These are phyloP conservation scores for Petrophora chlorosata DNA, from an alignment of 2,888 invertebrate species.

Conservation along the genomic window DNA sequence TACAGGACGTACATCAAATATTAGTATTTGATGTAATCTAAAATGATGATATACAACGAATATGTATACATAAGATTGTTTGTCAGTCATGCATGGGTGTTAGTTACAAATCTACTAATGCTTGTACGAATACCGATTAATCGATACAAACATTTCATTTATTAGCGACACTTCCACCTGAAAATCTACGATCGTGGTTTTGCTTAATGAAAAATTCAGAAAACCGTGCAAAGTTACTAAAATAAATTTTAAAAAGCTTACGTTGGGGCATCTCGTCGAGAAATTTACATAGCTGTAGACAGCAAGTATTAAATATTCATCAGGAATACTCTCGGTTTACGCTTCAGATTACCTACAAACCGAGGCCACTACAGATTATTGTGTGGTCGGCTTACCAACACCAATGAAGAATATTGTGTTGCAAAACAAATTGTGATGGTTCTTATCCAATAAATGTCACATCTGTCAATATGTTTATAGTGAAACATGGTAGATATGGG, in stretches of 20 bases:
- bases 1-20: slow-evolving; percentile 4
- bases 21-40: slow-evolving; percentile 2
- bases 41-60: slow-evolving; percentile 1
- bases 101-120: slow-evolving; percentile 43
- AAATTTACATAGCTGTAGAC: slow-evolving; percentile 33
- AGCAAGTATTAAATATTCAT: slow-evolving; percentile 50
- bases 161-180: slow-evolving; percentile 1
- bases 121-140: slow-evolving; percentile 13
- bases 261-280: slow-evolving; percentile 26
- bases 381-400: slow-evolving; percentile 24
- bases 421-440: background rate
- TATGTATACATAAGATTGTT: background rate
- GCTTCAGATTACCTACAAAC: slow-evolving; percentile 62
- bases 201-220: slow-evolving; percentile 1
- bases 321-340: slow-evolving; percentile 59
- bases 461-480: background rate
- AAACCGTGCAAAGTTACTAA: slow-evolving; percentile 18
- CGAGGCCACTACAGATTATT: slow-evolving; percentile 27
- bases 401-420: slow-evolving; percentile 13
- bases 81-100: slow-evolving; percentile 27
- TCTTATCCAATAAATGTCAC: background rate
- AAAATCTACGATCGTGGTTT: slow-evolving; percentile 1
- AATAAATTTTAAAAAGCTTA: slow-evolving; percentile 23
- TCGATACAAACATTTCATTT: background rate
- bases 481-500: slow-evolving; percentile 4